These are phyloP conservation scores for Minunthozetes semirufus DNA, from an alignment of 2,888 invertebrate species.

Conservation along the genomic window DNA sequence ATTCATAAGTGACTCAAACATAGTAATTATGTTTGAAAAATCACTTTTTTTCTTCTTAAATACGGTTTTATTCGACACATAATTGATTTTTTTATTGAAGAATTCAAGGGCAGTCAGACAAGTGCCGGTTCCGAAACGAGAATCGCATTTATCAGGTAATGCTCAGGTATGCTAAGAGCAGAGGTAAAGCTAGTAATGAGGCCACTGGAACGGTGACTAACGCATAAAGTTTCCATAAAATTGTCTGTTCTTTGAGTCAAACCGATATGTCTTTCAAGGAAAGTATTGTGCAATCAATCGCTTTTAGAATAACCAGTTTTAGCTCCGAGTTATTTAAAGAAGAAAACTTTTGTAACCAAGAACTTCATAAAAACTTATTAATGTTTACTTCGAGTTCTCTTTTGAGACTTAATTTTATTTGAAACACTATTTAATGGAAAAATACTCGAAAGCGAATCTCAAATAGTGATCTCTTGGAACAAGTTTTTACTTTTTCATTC, in stretches of 20 bases:
- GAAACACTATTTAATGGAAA: neutral
- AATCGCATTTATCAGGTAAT: neutral
- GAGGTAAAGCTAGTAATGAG: neutral
- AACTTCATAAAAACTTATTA: neutral
- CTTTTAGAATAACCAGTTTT: neutral
- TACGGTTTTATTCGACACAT: neutral
- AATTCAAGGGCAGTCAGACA: constrained; percentile 1
- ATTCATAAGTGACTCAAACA: neutral
- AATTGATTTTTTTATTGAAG: neutral
- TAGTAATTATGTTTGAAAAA: neutral
- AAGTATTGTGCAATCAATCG: constrained; percentile 1
- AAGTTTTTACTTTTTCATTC: neutral
- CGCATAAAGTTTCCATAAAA: neutral
- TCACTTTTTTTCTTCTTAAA: neutral
- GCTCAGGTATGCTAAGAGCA: neutral
- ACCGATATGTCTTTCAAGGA: neutral
- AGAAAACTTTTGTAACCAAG: neutral
- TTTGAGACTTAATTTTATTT: neutral
- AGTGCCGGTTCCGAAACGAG: neutral
- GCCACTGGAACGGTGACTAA: constrained; percentile 11
- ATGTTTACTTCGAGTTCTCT: neutral
- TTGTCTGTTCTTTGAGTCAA: neutral
- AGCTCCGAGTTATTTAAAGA: neutral
- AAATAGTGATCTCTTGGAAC: neutral
- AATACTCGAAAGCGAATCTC: neutral